Conservation (phyloP, 1,140 invertebrate species). For the Conus betulinus region DNA sequence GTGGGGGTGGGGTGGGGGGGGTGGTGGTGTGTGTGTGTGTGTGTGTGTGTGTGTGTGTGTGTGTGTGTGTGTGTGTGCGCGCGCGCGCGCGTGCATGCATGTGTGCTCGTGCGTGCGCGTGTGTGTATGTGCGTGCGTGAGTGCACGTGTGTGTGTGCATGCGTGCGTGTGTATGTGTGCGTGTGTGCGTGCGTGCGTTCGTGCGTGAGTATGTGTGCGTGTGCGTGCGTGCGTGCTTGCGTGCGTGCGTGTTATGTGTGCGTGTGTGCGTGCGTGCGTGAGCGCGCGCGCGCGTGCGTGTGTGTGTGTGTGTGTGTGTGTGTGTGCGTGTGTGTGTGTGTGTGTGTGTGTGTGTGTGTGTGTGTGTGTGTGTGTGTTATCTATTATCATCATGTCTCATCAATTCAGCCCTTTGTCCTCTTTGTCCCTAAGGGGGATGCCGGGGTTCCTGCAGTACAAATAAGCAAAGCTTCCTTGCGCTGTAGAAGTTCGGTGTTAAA, state of each 20-base stretch:
- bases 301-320: not conserved
- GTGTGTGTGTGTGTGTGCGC: too few species aligned
- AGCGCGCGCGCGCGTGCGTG: too few species aligned
- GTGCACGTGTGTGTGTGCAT: too few species aligned
- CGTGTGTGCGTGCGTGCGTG: too few species aligned
- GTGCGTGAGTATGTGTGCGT: not conserved
- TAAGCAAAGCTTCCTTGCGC: too few species aligned
- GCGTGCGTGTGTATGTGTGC: not conserved
- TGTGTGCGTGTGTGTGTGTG: conserved; percentile 5
- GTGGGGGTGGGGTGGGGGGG: not conserved
- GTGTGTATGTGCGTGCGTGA: too few species aligned
- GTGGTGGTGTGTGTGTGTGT: not conserved
- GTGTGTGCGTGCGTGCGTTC: not conserved
- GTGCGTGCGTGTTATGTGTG: not conserved
- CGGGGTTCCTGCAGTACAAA: too few species aligned
- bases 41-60: not conserved
- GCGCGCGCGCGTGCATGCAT: too few species aligned
- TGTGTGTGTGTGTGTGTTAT: not conserved
- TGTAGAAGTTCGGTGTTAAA: not conserved
- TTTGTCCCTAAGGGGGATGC: not conserved
- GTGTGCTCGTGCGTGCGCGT: too few species aligned
- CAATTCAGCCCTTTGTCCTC: not conserved
- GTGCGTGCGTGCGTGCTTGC: not conserved
- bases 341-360: not conserved
- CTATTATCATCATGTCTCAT: too few species aligned